Evolutionary conservation across 2,113 vertebrate species (phyloP).

Genomic region (Hippocampus zosterae): DNA sequence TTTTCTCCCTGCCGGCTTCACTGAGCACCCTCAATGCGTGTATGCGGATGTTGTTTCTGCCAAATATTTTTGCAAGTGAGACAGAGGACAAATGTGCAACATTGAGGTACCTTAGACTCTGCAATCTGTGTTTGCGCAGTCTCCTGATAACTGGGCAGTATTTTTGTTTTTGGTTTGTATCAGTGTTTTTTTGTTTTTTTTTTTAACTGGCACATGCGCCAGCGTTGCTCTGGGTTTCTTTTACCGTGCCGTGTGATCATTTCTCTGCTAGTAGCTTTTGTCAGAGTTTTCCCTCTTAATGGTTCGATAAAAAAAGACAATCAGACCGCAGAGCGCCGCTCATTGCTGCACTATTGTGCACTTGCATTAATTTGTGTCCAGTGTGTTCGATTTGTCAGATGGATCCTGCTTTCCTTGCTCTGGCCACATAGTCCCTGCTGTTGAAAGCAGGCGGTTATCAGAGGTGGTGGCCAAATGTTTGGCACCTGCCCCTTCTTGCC

Average conservation of each 20-base stretch:
- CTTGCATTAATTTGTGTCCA: slow-evolving; percentile 11
- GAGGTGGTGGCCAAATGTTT: slow-evolving; percentile 1
- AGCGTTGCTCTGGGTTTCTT: slow-evolving; percentile 30
- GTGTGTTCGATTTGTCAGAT: slow-evolving; percentile 11
- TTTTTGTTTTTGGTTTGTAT: slow-evolving; percentile 23
- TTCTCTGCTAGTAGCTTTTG: not conserved
- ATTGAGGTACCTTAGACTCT: not conserved
- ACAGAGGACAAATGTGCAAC: not conserved
- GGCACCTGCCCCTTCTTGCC: slow-evolving; percentile 8
- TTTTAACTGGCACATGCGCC: slow-evolving; percentile 6
- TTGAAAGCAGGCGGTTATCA: slow-evolving; percentile 8
- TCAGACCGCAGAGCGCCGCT: slow-evolving; percentile 41
- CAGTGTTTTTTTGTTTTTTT: slow-evolving; percentile 30
- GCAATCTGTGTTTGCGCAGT: not conserved
- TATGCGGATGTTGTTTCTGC: slow-evolving; percentile 6
- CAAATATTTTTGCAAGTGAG: not conserved
- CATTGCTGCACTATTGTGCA: slow-evolving; percentile 7
- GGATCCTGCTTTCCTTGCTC: slow-evolving; percentile 15
- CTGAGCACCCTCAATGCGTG: slow-evolving; percentile 10
- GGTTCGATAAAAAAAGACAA: slow-evolving; percentile 52
- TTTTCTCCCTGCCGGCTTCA: slow-evolving; percentile 26
- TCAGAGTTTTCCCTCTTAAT: not conserved
- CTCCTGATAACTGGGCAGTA: slow-evolving; percentile 9
- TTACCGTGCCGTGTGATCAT: slow-evolving; percentile 48
- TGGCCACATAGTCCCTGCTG: slow-evolving; percentile 19